A percentile compares a stretch with the other conserved stretches of the same genome.
phyloP scores from a whole-genome alignment of 2,113 vertebrate species.

The Acrocephalus kingi region DNA sequence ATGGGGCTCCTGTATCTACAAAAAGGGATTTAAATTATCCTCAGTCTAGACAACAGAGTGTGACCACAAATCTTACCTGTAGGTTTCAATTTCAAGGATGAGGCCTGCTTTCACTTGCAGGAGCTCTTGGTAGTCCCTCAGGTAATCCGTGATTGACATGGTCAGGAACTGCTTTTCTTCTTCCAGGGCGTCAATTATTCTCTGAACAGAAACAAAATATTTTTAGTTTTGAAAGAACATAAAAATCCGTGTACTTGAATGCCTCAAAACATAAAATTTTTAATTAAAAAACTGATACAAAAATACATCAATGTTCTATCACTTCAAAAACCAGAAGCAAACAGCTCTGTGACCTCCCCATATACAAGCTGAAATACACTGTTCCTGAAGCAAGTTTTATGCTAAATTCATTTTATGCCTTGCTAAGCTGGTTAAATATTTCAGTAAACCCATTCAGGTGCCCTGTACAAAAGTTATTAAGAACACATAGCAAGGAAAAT shows the following conservation, averaged over 20 bases:
- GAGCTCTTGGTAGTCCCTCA: constrained; percentile 89
- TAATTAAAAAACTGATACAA: neutral
- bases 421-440: neutral
- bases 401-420: neutral
- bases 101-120: constrained; percentile 90
- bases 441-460: neutral
- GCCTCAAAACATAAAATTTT: neutral
- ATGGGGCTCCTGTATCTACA: neutral
- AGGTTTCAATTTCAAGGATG: constrained; percentile 90
- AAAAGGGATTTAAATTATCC: neutral
- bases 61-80: constrained; percentile 79
- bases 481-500: neutral
- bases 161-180: constrained; percentile 84
- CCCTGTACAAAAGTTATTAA: neutral
- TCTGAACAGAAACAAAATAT: constrained; percentile 65
- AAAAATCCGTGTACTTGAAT: neutral
- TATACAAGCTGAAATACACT: neutral
- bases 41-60: neutral
- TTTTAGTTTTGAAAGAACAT: neutral
- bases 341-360: neutral
- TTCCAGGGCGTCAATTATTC: constrained; percentile 83
- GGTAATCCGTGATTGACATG: constrained; percentile 79
- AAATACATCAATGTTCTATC: neutral
- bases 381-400: neutral
- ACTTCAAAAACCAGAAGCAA: neutral